Base-by-base conservation (phyloP, 2,888 invertebrate genomes). In the Drosophila fungiperda region DNA sequence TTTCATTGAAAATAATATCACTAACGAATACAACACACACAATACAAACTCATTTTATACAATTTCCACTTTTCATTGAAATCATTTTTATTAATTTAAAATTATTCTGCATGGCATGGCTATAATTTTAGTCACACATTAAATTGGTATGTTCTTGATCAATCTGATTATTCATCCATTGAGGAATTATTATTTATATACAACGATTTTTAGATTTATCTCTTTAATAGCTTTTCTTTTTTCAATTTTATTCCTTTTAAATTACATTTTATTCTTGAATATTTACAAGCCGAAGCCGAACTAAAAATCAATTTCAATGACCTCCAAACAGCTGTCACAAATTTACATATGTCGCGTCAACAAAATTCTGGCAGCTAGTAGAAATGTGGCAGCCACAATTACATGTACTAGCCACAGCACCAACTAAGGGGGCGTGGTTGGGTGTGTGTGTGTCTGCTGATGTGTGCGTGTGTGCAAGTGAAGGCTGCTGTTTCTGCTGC, bases 341-440 rank as follows among this genome's bases (percentile, higher is more conserved):
- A 89, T 89, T 84, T 79, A 76, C 84, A 85, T 87, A 75, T 84
- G 85, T 78, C 87, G 66, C 68, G 60, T 60, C 68, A 69, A 69
- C 75, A 78, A 68, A 57, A 57, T 62, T 62, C 48, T 29, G 57
- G 54, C 58, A 68, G 52, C 63, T 62, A 53, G 67, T 63, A 53
- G 62, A 62, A 76, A 76, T 62, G 53, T 42, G 71, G 49, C 61
- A 68, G 68, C 67, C 68, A 61, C 63, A 85, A 76, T 79, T 60
- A 75, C 68, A 81, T 67, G 63, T 59, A 26, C 23, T 35, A 49
- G 62, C 52, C 69, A 32, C 68, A 63, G 64, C 52, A 52, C 65
- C 61, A 62, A 67, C 67, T 67, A 45, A 53, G 60, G 38, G 52
- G 84, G 89, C 84, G 87, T 89, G 82, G 63, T 70, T 23, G 45